Base-by-base conservation (phyloP, 2,888 invertebrate species). In the Lasioglossum oenotherae region DNA sequence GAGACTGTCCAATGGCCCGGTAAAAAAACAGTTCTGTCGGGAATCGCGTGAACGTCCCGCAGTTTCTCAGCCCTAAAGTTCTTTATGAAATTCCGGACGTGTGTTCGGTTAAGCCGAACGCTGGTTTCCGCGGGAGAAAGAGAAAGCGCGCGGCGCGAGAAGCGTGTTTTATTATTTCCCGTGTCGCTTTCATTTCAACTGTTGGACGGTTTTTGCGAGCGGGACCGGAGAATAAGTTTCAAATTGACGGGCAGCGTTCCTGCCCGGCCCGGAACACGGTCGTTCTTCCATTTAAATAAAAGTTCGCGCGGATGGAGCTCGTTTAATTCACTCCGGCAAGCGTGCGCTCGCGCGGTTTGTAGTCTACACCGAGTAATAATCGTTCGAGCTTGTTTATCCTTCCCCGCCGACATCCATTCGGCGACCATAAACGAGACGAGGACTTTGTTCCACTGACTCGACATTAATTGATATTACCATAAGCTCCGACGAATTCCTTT, bases 61-160 rank as follows among this genome's bases (percentile, higher is more conserved):
- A 16, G 53, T 46, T 71, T 5, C 41, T 60, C 57, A 16, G 16
- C 67, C 2, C 44, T 41, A 76, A 81, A 81, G 31, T 76, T 81
- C 67, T 57, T 81, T 60, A 81, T 76, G 81, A 81, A 81, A 71
- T 72, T 77, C 73, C 72, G n/a, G 72, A 35, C 27, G 16, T n/a
- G 44, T 69, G 64, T 31, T 64, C 64, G 64, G 64, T 31, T 67
- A n/a, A 31, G 35, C 46, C 77, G 31, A 53, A 53, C 53, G 23
- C 3, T 23, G 53, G 53, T 53, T 53, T 10, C 23, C 23, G 23
- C n/a, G 23, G 4, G 53, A 53, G 53, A 53, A 53, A n/a, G n/a
- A 53, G 53, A 53, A 53, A 23, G n/a, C n/a, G 69, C 38, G 46
- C 75, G 76, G 57, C 46, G 27, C 72, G 74, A 74, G 74, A 27